Evolutionary conservation across 2,888 invertebrate genomes (phyloP), one percentile per base, ranked within the genome.

Genomic region (Sphinx pinastri): DNA sequence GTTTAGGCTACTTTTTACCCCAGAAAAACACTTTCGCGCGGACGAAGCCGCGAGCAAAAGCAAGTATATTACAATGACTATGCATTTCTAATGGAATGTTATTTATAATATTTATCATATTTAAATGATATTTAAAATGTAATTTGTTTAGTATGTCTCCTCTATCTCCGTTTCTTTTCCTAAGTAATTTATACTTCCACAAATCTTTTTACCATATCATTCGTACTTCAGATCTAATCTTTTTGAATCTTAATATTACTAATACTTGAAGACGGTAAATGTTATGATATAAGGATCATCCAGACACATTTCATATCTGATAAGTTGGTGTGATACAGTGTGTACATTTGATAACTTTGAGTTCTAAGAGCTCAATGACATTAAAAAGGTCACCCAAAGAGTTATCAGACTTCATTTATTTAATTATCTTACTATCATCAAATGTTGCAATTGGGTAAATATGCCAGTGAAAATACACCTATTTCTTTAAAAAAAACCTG

Each of bases 381-480:
- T 25, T 57, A 57, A 57, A 25, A 25, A 25, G 57, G 57, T 57
- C 57, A 57, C 57, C 57, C 13, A 25, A 25, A 57, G 12, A 57
- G 25, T 57, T 57, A 57, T 57, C 57, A 25, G 19, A 31, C 13
- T 14, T 14, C 51, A 14, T 51, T 51, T 51, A 14, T 51, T 12
- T 55, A 16, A 38, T 38, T 7, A 38, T 38, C 38, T 38, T 38
- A 8, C 38, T 38, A 38, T 38, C 8, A 7, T 38, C 38, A 38
- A 7, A 38, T 38, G 38, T 38, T 38, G 38, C 5, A 38, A 38
- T 8, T 38, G 38, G 38, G 38, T 38, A 38, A 38, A 38, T 38
- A 38, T 38, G 38, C 8, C 38, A 38, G 38, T 38, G 8, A 38
- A 38, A 38, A 38, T 2, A 38, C 2, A 38, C 2, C 38, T 38